These are phyloP conservation scores for Palythoa grandiflora DNA, from an alignment of 92 coral and sea anemone genomes.

Conservation along the genomic window DNA sequence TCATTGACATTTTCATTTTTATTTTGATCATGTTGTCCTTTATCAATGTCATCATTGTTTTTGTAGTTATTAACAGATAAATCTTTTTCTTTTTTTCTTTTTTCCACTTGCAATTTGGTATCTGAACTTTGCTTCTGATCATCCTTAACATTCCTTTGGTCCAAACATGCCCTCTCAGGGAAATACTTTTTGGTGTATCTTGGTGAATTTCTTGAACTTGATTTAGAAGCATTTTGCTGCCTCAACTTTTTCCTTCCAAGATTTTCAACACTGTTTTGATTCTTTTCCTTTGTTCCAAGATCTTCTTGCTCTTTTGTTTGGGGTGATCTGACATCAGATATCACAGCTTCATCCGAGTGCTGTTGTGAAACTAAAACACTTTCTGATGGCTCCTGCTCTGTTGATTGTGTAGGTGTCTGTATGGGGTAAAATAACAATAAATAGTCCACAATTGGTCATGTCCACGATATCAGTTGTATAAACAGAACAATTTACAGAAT, in stretches of 20 bases:
- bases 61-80: not conserved
- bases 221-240: not conserved
- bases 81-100: not conserved
- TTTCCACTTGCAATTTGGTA: not conserved
- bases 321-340: slow-evolving; percentile 3
- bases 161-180: not conserved
- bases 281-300: slow-evolving; percentile 9
- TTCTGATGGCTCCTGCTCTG: not conserved
- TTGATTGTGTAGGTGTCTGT: slow-evolving; percentile 19
- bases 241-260: slow-evolving; percentile 14
- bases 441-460: too few species aligned
- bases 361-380: not conserved
- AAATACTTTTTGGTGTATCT: not conserved
- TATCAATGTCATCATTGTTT: not conserved
- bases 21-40: not conserved
- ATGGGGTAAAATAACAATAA: not conserved
- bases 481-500: too few species aligned
- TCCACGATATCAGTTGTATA: too few species aligned
- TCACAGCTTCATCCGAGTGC: not conserved
- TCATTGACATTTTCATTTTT: not conserved
- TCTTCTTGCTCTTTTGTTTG: not conserved
- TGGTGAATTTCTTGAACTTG: slow-evolving; percentile 11
- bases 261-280: not conserved
- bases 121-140: not conserved
- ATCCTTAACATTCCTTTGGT: not conserved